Conservation (phyloP, 2,888 invertebrate species). For the Isotomurus palustris region DNA sequence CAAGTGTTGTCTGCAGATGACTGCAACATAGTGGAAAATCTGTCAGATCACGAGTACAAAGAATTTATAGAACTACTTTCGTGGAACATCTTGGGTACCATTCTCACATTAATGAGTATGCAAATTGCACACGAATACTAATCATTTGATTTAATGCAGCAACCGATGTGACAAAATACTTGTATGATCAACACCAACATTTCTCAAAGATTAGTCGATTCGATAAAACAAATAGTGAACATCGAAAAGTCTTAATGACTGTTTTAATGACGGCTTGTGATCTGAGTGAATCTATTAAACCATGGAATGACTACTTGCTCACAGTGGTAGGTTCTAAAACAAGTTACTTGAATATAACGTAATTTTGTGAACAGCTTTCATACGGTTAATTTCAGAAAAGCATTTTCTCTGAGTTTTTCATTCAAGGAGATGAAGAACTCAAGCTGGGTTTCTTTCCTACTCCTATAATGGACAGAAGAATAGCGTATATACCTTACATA, state of each 20-base stretch:
- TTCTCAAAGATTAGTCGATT: conserved; percentile 12
- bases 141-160: conserved; percentile 7
- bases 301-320: conserved; percentile 22
- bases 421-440: conserved; percentile 26
- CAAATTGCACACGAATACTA: no score
- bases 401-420: conserved; percentile 25
- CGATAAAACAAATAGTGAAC: conserved; percentile 3
- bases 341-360: no score
- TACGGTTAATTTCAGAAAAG: conserved; percentile 13
- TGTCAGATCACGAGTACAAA: conserved; percentile 21
- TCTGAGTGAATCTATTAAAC: conserved; percentile 21
- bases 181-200: conserved; percentile 16
- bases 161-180: conserved; percentile 19
- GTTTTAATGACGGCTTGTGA: conserved; percentile 22
- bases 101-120: not conserved
- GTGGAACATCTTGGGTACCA: conserved; percentile 21
- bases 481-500: conserved; percentile 22
- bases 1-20: conserved; percentile 21
- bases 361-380: no score
- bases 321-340: conserved; percentile 1
- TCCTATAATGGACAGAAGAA: conserved; percentile 23
- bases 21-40: conserved; percentile 20
- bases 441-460: conserved; percentile 21
- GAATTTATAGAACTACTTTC: conserved; percentile 24
- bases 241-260: conserved; percentile 13